Evolutionary conservation across 2,113 vertebrate species (phyloP).

Genomic region (Perca flavescens): DNA sequence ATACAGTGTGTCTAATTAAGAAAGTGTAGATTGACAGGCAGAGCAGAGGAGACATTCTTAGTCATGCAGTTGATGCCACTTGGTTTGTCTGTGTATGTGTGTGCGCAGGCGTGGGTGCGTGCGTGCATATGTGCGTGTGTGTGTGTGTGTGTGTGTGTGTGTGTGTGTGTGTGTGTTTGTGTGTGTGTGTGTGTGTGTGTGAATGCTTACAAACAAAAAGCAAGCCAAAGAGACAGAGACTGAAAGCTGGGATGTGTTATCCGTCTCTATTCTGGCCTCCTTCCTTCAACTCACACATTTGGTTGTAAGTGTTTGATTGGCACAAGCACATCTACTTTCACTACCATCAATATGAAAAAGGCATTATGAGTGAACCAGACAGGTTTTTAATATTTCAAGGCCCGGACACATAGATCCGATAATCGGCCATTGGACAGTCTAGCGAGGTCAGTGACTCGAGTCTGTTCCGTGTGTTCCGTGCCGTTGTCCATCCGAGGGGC

Average conservation of each 20-base stretch:
- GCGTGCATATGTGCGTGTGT: neutral
- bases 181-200: slow-evolving; percentile 3
- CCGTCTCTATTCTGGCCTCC: neutral
- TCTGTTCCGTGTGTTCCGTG: no score
- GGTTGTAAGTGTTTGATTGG: no score
- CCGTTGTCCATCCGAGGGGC: no score
- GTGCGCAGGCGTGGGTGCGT: neutral
- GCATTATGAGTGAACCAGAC: no score
- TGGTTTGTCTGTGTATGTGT: slow-evolving; percentile 1
- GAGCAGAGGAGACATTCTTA: neutral
- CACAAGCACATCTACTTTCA: no score
- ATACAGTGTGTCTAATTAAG: slow-evolving; percentile 50
- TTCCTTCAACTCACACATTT: no score
- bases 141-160: neutral
- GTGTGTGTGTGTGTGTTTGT: slow-evolving; percentile 15
- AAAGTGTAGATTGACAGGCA: slow-evolving; percentile 58
- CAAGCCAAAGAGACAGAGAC: slow-evolving; percentile 1
- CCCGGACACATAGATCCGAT: no score
- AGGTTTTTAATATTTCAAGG: no score
- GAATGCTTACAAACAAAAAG: slow-evolving; percentile 11
- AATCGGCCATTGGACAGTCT: no score
- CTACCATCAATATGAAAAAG: no score
- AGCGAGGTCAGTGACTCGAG: no score
- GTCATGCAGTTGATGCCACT: slow-evolving; percentile 22
- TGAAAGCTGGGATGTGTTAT: slow-evolving; percentile 38